Evolutionary conservation across 2,113 vertebrate species (phyloP), one percentile per base, ranked within the genome.

Genomic region (Oreocharis arfaki): DNA sequence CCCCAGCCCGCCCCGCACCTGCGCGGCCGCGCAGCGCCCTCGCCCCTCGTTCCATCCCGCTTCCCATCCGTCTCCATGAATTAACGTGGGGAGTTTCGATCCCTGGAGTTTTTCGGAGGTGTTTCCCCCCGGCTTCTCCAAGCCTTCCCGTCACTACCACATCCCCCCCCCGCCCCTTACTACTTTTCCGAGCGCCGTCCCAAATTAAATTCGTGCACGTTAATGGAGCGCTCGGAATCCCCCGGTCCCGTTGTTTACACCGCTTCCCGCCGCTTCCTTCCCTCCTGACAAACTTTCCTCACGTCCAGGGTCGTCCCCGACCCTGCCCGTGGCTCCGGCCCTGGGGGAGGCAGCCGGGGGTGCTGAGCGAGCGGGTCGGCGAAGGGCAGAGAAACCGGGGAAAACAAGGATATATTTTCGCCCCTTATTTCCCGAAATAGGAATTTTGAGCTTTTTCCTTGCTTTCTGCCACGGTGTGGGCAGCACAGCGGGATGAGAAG

Each of bases 21-120:
- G 92, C 92, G 94, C 67, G 79, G n/a, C 93, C 74, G 82, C 91
- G 69, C 64, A 90, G 74, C 56, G 39, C 76, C 71, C 90, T 90
- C 52, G 84, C 84, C 67, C 92, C 90, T 75, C 76, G 37, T 16
- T 73, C 28, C 65, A 42, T 47, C 77, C 84, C 67, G 20, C n/a
- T 73, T 21, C 19, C 65, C 56, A 23, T 13, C 63, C 47, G 0
- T 18, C 33, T 22, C 35, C 16, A 1, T 4, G 77, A 47, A 78
- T 55, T 30, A 55, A 46, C 16, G 14, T 14, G 8, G 35, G 4
- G 7, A 33, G 1, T 63, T 90, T 75, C 85, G 30, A 56, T 92
- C 75, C 22, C 13, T 10, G 49, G 3, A 39, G 8, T n/a, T 57
- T 88, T 85, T 65, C 24, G 53, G 84, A 79, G 27, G 7, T n/a